phyloP scores from a whole-genome alignment of 2,113 vertebrate genomes.

The Catharus bicknelli region DNA sequence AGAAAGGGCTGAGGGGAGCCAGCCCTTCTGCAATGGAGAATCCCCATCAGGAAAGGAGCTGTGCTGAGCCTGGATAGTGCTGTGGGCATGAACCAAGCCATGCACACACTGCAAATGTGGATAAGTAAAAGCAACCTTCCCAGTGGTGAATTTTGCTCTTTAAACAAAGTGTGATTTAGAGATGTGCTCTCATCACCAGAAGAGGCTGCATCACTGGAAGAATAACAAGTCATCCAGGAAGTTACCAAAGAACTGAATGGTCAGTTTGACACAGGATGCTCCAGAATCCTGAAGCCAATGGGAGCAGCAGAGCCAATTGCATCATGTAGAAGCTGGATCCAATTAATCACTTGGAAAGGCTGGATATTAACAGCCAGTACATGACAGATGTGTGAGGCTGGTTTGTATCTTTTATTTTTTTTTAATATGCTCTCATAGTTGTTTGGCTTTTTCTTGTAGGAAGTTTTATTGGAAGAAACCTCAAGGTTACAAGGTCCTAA shows the following conservation, averaged over 20 bases:
- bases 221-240: background rate
- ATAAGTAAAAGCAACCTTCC: background rate
- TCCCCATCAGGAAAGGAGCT: background rate
- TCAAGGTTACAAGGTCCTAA: background rate
- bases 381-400: background rate
- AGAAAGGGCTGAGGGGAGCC: background rate
- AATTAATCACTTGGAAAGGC: background rate
- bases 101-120: fast-evolving
- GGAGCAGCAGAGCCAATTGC: background rate
- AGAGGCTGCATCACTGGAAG: background rate
- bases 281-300: background rate
- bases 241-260: background rate
- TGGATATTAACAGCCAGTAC: background rate
- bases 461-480: background rate
- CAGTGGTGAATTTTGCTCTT: background rate
- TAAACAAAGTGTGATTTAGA: background rate
- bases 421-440: background rate
- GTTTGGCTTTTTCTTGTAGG: fast-evolving
- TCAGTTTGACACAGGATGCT: background rate
- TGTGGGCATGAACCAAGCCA: background rate
- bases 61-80: background rate
- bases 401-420: background rate
- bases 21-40: background rate
- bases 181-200: background rate
- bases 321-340: fast-evolving